Evolutionary conservation across 2,797 vertebrate genomes (phyloP).

Genomic region (Dryobates pubescens): DNA sequence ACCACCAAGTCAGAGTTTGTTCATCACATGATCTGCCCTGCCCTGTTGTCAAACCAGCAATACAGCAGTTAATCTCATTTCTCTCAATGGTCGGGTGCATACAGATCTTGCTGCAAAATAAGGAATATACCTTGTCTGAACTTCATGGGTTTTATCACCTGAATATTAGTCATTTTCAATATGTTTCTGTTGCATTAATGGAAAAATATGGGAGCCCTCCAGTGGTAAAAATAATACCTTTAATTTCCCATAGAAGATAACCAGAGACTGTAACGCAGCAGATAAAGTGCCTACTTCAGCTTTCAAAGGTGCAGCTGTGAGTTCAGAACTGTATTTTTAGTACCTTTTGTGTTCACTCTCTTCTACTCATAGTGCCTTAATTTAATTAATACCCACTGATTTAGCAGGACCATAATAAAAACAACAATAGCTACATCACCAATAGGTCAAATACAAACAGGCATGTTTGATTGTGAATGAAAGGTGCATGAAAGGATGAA

Average conservation of each 20-base stretch:
- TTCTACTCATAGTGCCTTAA: neutral
- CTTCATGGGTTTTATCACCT: constrained; percentile 19
- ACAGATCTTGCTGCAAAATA: neutral
- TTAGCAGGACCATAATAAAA: neutral
- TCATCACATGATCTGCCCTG: neutral
- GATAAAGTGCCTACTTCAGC: constrained; percentile 36
- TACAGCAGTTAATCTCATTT: neutral
- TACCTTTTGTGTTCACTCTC: neutral
- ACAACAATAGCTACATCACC: neutral
- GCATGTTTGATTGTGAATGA: neutral
- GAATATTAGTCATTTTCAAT: constrained; percentile 27
- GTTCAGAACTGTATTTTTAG: constrained; percentile 6
- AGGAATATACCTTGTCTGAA: neutral
- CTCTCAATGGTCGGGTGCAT: neutral
- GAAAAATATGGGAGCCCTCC: constrained; percentile 57
- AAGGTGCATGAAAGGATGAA: neutral
- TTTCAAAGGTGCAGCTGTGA: constrained; percentile 14
- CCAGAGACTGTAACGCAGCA: constrained; percentile 17
- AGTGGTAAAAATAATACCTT: constrained; percentile 58
- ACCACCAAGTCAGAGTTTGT: neutral
- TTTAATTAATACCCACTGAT: neutral
- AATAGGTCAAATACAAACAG: neutral
- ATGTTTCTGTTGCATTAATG: constrained; percentile 46
- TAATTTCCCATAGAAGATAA: constrained; percentile 51
- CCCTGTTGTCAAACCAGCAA: neutral